Evolutionary conservation across 2,888 invertebrate species (phyloP), one percentile per base, ranked within the genome.

Genomic region (Portevinia maculata): DNA sequence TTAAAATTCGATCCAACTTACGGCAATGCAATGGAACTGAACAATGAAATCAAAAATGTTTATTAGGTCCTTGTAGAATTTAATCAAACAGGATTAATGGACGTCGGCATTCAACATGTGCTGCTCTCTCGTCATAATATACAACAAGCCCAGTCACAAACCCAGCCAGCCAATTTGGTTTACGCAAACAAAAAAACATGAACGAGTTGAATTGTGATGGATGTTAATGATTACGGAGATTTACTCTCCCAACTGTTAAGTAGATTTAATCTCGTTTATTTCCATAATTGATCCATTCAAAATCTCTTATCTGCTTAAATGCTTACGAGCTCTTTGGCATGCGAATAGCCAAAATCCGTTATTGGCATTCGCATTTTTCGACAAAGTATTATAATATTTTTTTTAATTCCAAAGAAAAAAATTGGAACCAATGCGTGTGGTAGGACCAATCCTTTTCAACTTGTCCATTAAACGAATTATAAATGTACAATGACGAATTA

Each of bases 1-100:
- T 24, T 24, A 24, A 24, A 24, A 24, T 24, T 3, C 24, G 24
- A 24, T 24, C 2, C 24, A 2, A 24, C 2, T 24, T 24, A 24
- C 3, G 24, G 3, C 24, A 24, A 24, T 5, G 5, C 24, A 24
- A 24, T 24, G 5, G 24, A 5, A 24, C 2, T 24, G 24, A 24
- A 24, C 24, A 24, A 24, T 24, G 24, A 24, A 24, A 24, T 5
- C 24, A 21, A 48, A 37, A 60, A 48, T 32, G 8, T 57, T 48
- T 41, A 30, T 50, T n/a, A n/a, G n/a, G n/a, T 41, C 28, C 34
- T 57, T 64, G n/a, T 65, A 24, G 50, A 57, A 59, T 74, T 74
- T 67, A 76, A 76, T 76, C 60, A 76, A 76, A 76, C 30, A 19
- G 21, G 73, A 53, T 62, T 53, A 73, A 53, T 37, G 59, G 67